Percentiles rank a stretch among this genome's conserved stretches.
phyloP scores from a whole-genome alignment of 2,113 vertebrate species.

The Daboia siamensis region DNA sequence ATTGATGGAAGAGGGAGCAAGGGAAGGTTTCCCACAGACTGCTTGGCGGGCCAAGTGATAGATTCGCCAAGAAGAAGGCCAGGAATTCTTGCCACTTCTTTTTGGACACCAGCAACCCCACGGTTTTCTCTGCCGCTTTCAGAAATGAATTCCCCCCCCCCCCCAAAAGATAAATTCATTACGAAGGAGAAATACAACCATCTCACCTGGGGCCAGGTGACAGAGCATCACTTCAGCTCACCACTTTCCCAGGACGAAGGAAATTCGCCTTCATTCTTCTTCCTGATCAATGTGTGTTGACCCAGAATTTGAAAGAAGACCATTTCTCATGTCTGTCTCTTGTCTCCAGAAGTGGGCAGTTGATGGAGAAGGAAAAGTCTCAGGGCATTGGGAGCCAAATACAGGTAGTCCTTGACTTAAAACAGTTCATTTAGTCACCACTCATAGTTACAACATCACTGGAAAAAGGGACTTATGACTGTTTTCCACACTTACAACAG shows the following conservation, averaged over 20 bases:
- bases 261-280: background rate
- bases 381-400: background rate
- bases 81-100: slow-evolving; percentile 19
- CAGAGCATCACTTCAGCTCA: slow-evolving; percentile 2
- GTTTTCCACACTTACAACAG: too few relatives aligned
- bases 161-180: slow-evolving; percentile 45
- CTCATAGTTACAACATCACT: too few relatives aligned
- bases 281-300: background rate
- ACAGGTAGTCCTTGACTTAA: too few relatives aligned
- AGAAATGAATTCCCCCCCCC: slow-evolving; percentile 33
- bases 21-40: slow-evolving; percentile 31
- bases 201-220: slow-evolving; percentile 13
- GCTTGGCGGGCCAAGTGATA: background rate
- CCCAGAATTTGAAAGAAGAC: background rate
- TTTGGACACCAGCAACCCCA: background rate
- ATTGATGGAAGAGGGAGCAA: slow-evolving; percentile 44
- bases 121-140: slow-evolving; percentile 33
- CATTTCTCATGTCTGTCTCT: background rate
- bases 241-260: background rate
- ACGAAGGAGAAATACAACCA: slow-evolving; percentile 27
- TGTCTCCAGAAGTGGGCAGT: too few relatives aligned
- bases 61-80: slow-evolving; percentile 38
- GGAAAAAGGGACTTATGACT: too few relatives aligned
- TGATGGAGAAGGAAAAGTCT: background rate
- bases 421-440: too few relatives aligned